Percentiles rank a stretch among this genome's conserved stretches.
Conservation (phyloP, 2,888 invertebrate species). For the Biston betularia region DNA sequence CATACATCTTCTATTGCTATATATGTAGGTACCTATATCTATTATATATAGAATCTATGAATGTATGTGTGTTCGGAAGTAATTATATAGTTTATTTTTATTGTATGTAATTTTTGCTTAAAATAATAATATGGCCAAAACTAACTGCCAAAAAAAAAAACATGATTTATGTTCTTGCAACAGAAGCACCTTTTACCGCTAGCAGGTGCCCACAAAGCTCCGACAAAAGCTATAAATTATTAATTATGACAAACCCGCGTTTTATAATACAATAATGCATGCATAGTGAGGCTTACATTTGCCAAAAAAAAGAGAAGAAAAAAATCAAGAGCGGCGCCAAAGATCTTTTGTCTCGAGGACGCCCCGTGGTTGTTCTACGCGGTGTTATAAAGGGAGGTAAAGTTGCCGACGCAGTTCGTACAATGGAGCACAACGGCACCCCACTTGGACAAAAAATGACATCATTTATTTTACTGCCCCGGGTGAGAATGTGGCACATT, state of each 20-base stretch:
- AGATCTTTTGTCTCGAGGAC: conserved; percentile 79
- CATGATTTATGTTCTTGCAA: conserved; percentile 71
- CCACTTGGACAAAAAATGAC: conserved; percentile 83
- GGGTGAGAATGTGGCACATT: conserved; percentile 83
- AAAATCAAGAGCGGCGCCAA: conserved; percentile 79
- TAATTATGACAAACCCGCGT: conserved; percentile 80
- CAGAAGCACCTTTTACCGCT: conserved; percentile 77
- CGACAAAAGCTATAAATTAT: conserved; percentile 83
- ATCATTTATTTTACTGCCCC: conserved; percentile 85
- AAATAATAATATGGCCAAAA: too few species aligned
- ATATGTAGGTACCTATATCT: too few species aligned
- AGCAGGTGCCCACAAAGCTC: conserved; percentile 72
- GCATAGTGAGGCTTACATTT: conserved; percentile 52
- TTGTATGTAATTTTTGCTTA: too few species aligned
- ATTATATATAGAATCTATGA: too few species aligned
- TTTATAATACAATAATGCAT: conserved; percentile 63
- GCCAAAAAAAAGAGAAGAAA: conserved; percentile 68
- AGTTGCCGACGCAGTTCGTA: conserved; percentile 69
- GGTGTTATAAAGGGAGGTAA: conserved; percentile 69
- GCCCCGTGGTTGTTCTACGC: conserved; percentile 72
- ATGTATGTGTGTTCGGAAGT: too few species aligned
- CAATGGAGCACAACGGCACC: conserved; percentile 75
- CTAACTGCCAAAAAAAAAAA: too few species aligned
- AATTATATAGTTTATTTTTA: too few species aligned
- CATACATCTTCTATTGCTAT: too few species aligned